Percentiles rank a stretch among this genome's conserved stretches.
These are phyloP conservation scores for Endomychus coccineus DNA, from an alignment of 2,888 invertebrate species.

Conservation along the genomic window DNA sequence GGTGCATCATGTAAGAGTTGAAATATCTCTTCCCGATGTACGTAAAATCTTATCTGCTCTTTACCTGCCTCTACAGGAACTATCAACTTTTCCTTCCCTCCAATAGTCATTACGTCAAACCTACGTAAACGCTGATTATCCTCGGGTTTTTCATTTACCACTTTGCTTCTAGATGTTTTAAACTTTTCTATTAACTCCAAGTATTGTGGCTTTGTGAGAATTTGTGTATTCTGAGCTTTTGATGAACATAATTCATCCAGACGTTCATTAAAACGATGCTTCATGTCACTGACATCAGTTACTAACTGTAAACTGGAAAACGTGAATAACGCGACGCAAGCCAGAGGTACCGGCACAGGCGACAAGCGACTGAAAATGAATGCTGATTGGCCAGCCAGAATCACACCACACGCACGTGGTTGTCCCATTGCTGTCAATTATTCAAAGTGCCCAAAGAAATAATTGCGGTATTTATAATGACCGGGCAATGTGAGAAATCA, in stretches of 20 bases:
- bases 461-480: too few relatives aligned
- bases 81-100: slow-evolving; percentile 2
- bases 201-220: slow-evolving; percentile 13
- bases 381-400: too few relatives aligned
- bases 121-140: slow-evolving; percentile 3
- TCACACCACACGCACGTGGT: too few relatives aligned
- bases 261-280: slow-evolving; percentile 12
- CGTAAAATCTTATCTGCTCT: not conserved
- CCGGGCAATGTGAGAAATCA: too few relatives aligned
- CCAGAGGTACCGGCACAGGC: too few relatives aligned
- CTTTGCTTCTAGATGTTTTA: slow-evolving; percentile 6
- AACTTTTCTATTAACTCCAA: slow-evolving; percentile 8
- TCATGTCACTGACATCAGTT: too few relatives aligned
- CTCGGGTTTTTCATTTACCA: not conserved
- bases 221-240: slow-evolving; percentile 11
- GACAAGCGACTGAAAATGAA: too few relatives aligned
- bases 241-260: slow-evolving; percentile 9
- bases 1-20: slow-evolving; percentile 11
- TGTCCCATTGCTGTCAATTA: too few relatives aligned
- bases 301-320: too few relatives aligned
- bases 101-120: not conserved
- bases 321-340: too few relatives aligned
- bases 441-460: too few relatives aligned
- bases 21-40: slow-evolving; percentile 10
- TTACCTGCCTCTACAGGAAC: not conserved